These are phyloP conservation scores for zebrafish (Danio rerio) DNA, from an alignment of 2,113 vertebrate species.

Conservation along the genomic window GRCz12tu NC_133188.1:49013501-49014000, in stretches of 20 bases:
- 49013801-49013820: neutral
- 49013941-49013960: no score
- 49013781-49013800: neutral
- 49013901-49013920: no score
- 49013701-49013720: conserved; percentile 12
- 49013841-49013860: neutral
- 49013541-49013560: conserved; percentile 25
- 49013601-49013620: conserved; percentile 20
- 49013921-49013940: no score
- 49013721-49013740: conserved; percentile 38
- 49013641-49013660: conserved; percentile 39
- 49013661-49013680: conserved; percentile 59
- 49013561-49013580: conserved; percentile 55
- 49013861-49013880: neutral
- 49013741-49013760: conserved; percentile 22
- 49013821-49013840: neutral
- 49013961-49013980: no score
- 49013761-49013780: neutral
- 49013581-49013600: conserved; percentile 45
- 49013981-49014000: no score
- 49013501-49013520: conserved; percentile 20
- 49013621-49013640: conserved; percentile 32
- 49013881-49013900: neutral
- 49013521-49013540: conserved; percentile 25
- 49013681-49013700: conserved; percentile 44